Conservation (phyloP, 2,113 vertebrate species). For the Pungitius pungitius region DNA sequence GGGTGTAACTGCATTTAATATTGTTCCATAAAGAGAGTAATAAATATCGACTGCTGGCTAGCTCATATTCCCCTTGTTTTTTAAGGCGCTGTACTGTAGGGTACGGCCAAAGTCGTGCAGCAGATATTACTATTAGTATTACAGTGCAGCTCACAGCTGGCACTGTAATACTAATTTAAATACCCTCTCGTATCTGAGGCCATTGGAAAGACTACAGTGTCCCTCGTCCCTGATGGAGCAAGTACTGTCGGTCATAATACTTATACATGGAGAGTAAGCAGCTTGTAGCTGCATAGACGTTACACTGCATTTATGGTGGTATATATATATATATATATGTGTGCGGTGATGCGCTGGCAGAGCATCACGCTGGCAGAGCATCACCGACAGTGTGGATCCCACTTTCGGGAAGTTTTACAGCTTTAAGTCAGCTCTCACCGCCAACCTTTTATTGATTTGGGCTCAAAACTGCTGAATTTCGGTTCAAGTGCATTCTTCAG, state of each 20-base stretch:
- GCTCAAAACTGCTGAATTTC: not conserved
- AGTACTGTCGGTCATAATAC: not conserved
- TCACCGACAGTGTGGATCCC: constrained; percentile 27
- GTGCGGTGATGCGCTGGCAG: no score
- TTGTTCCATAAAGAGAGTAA: constrained; percentile 78
- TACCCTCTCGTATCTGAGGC: constrained; percentile 25
- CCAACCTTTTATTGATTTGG: not conserved
- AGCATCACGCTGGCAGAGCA: no score
- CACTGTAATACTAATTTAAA: constrained; percentile 16
- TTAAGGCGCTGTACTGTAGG: constrained; percentile 59
- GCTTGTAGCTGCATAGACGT: no score
- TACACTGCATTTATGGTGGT: no score
- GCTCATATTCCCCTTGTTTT: constrained; percentile 73
- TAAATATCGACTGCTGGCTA: constrained; percentile 79
- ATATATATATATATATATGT: no score
- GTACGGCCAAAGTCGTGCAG: constrained; percentile 65
- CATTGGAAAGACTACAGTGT: constrained; percentile 32
- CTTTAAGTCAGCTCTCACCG: constrained; percentile 3
- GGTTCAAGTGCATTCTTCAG: not conserved
- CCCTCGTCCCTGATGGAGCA: constrained; percentile 17
- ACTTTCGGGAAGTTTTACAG: not conserved
- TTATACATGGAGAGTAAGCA: not conserved
- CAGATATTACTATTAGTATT: constrained; percentile 33
- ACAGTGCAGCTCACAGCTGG: not conserved
- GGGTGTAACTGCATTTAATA: constrained; percentile 78